Evolutionary conservation across 2,113 vertebrate species (phyloP).

Genomic region (Cynopterus brachyotis): DNA sequence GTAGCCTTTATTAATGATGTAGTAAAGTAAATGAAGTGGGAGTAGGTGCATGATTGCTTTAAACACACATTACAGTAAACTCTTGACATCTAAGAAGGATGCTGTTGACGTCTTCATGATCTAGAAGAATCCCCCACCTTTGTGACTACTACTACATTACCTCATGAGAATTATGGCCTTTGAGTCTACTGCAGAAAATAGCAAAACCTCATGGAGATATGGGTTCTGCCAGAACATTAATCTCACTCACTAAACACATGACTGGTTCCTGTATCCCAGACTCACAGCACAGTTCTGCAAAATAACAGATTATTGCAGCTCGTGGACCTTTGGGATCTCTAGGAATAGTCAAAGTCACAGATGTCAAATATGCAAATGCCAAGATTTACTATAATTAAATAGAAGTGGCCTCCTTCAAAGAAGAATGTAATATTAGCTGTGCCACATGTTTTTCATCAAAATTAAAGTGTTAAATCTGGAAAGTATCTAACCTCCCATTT

Average conservation of each 20-base stretch:
- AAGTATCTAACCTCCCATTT: neutral
- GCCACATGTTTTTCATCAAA: neutral
- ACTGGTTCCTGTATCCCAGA: neutral
- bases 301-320: slow-evolving; percentile 43
- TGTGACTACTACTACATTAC: neutral
- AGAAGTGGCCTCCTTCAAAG: neutral
- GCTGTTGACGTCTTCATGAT: neutral
- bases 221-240: neutral
- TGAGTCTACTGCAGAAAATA: neutral
- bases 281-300: neutral
- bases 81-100: neutral
- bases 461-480: neutral
- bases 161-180: neutral
- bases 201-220: neutral
- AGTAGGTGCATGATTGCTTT: neutral
- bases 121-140: neutral
- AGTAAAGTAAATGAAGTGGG: neutral
- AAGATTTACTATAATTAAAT: slow-evolving; percentile 46
- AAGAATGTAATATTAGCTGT: neutral
- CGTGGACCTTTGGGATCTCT: slow-evolving; percentile 20
- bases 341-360: slow-evolving; percentile 33
- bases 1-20: neutral
- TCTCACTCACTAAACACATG: slow-evolving; percentile 7
- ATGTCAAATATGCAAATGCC: slow-evolving; percentile 50
- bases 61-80: neutral